Percentiles rank a stretch among this genome's conserved stretches.
Conservation (phyloP, 2,797 vertebrate species). For the Anabas testudineus region DNA sequence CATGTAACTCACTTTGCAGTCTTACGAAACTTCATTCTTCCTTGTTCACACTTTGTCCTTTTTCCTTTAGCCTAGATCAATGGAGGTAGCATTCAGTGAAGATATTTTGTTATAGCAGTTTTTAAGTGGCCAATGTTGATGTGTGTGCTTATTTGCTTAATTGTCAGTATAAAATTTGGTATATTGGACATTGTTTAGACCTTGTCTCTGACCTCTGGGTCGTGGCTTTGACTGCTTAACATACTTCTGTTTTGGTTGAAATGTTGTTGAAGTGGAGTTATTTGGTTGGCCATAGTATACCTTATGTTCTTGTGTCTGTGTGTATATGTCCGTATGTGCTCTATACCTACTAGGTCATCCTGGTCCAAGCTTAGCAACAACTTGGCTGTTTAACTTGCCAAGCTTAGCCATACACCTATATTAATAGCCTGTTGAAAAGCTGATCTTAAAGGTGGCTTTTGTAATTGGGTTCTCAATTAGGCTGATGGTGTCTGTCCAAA, state of each 20-base stretch:
- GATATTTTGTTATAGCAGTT: conserved; percentile 15
- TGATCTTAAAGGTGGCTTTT: conserved; percentile 61
- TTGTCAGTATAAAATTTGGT: conserved; percentile 5
- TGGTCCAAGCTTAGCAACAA: conserved; percentile 58
- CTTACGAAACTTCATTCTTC: conserved; percentile 84
- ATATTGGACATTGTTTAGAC: background rate
- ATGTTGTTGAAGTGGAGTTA: conserved; percentile 28
- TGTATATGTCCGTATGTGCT: conserved; percentile 9
- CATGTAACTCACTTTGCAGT: conserved; percentile 79
- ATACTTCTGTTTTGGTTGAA: conserved; percentile 40
- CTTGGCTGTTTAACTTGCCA: conserved; percentile 46
- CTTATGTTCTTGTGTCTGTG: conserved; percentile 28
- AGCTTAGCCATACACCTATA: conserved; percentile 65
- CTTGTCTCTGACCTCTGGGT: conserved; percentile 29
- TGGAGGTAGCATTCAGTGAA: conserved; percentile 53
- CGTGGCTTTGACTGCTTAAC: conserved; percentile 20
- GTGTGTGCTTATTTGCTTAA: background rate
- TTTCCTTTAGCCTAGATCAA: conserved; percentile 70
- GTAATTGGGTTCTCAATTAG: conserved; percentile 41
- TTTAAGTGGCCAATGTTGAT: background rate
- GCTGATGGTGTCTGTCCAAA: conserved; percentile 46
- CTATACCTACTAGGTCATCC: conserved; percentile 46
- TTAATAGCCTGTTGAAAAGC: conserved; percentile 75
- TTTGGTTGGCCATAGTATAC: conserved; percentile 8
- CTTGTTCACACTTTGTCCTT: conserved; percentile 76